phyloP scores from a whole-genome alignment of 2,797 vertebrate genomes.

The Podarcis siculus region DNA sequence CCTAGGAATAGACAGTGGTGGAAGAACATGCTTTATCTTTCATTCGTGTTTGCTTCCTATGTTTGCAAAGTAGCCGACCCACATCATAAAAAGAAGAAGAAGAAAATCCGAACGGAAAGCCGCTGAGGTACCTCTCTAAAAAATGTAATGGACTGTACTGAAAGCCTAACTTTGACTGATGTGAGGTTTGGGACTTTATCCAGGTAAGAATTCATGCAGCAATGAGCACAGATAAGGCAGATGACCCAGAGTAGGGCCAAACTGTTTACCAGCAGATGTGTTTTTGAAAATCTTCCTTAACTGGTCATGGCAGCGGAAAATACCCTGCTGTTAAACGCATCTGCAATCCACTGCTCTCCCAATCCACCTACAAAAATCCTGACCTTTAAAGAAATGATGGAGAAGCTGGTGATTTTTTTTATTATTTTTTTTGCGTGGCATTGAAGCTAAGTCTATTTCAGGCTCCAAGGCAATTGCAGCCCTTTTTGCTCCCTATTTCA shows the following conservation, averaged over 20 bases:
- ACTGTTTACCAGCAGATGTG: slow-evolving; percentile 98
- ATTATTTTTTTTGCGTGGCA: slow-evolving; percentile 74
- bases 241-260: slow-evolving; percentile 95
- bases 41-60: slow-evolving; percentile 47
- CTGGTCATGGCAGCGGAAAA: slow-evolving; percentile 98
- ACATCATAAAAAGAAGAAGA: slow-evolving; percentile 66
- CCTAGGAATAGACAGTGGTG: slow-evolving; percentile 13
- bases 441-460: slow-evolving; percentile 89
- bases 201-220: slow-evolving; percentile 90
- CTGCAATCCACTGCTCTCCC: slow-evolving; percentile 90
- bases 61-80: slow-evolving; percentile 63
- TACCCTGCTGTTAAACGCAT: slow-evolving; percentile 96
- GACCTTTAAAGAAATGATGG: slow-evolving; percentile 98
- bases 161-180: slow-evolving; percentile 82
- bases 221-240: slow-evolving; percentile 87
- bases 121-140: slow-evolving; percentile 75
- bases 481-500: slow-evolving; percentile 91
- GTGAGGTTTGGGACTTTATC: slow-evolving; percentile 84
- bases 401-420: slow-evolving; percentile 83
- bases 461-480: slow-evolving; percentile 90
- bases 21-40: slow-evolving; percentile 52
- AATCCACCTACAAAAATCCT: slow-evolving; percentile 94
- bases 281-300: slow-evolving; percentile 96
- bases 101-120: slow-evolving; percentile 54
- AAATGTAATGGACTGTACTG: slow-evolving; percentile 80